Percentiles rank a stretch among this genome's conserved stretches.
Evolutionary conservation across 2,797 vertebrate genomes (phyloP).

Genomic region (Amblyraja radiata): DNA sequence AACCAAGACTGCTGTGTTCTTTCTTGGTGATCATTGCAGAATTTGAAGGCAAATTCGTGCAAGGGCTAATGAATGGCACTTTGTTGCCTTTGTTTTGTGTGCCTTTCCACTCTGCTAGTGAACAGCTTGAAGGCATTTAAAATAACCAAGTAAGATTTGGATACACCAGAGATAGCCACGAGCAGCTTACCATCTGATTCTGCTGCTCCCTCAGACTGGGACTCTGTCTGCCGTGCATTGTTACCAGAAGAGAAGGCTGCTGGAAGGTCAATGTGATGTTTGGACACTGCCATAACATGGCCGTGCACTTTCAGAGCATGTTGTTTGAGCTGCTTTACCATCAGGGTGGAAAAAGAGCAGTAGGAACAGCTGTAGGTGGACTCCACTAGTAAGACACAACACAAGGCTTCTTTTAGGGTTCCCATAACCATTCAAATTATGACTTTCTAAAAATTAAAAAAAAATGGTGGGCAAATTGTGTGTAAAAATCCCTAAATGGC

Average conservation of each 20-base stretch:
- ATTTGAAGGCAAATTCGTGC: slow-evolving; percentile 13
- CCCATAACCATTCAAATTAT: neutral
- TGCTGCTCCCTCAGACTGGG: slow-evolving; percentile 59
- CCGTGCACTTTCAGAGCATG: slow-evolving; percentile 90
- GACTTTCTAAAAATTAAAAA: neutral
- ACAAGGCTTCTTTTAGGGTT: slow-evolving; percentile 35
- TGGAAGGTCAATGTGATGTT: slow-evolving; percentile 76
- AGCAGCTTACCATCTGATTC: slow-evolving; percentile 72
- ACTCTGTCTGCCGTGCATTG: slow-evolving; percentile 55
- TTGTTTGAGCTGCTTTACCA: slow-evolving; percentile 95
- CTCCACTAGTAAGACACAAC: slow-evolving; percentile 68
- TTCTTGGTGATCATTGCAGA: neutral
- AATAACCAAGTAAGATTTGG: slow-evolving; percentile 30
- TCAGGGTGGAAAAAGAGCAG: slow-evolving; percentile 90
- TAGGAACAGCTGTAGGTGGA: slow-evolving; percentile 92
- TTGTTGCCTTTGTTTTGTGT: too few relatives aligned
- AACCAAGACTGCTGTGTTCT: neutral
- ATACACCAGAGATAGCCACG: slow-evolving; percentile 35
- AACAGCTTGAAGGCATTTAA: slow-evolving; percentile 36
- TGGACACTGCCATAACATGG: slow-evolving; percentile 82
- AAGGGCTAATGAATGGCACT: too few relatives aligned
- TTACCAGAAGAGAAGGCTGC: slow-evolving; percentile 72
- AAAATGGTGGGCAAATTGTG: neutral
- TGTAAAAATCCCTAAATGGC: neutral
- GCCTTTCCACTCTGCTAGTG: too few relatives aligned